Base-by-base conservation (phyloP, 2,113 vertebrate species). In the Nothobranchius furzeri region DNA sequence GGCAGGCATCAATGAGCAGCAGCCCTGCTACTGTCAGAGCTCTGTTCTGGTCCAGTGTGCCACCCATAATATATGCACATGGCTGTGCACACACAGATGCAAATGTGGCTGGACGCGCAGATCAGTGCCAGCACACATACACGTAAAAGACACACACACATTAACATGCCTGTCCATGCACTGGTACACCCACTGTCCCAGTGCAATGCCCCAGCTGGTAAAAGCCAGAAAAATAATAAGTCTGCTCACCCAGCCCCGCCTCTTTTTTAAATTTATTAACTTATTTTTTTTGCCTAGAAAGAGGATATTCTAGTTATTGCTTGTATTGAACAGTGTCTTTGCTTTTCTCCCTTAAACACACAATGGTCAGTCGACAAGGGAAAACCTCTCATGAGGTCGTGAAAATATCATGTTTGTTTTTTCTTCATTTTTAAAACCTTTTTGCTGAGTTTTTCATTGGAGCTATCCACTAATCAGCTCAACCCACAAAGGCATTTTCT, bases 1-100 rank as follows among this genome's bases (percentile, higher is more conserved):
- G 94, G 88, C 96, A 87, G 82, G 87, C 85, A 88, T 91, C 90
- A 91, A 95, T 93, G 94, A 95, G 95, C 94, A 94, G 92, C 93
- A 91, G 93, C 81, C 88, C 89, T 95, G 95, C 95, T 94, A 94
- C 95, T 96, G 96, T 96, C 96, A 98, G 93, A 90, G 83, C 94
- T 95, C 93, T 90, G 96, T 98, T 97, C 95, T 95, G 95, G 94
- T 95, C 95, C 94, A 94, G 92, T 96, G 96, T 97, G 93, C 94
- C 95, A 95, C 94, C 93, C 89, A 96, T 93, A 94, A 94, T 91
- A 85, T 86, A 87, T 85, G 42, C 20, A 43, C 53, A 64, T 60
- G 84, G 76, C 67, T 84, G 74, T 35, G 17, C 76, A 59, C 52
- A 51, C 65, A 67, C 57, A 40, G 3, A 42, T 48, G 73, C 68